Base-by-base conservation (phyloP, 2,113 vertebrate species). In the Cichladusa arquata region DNA sequence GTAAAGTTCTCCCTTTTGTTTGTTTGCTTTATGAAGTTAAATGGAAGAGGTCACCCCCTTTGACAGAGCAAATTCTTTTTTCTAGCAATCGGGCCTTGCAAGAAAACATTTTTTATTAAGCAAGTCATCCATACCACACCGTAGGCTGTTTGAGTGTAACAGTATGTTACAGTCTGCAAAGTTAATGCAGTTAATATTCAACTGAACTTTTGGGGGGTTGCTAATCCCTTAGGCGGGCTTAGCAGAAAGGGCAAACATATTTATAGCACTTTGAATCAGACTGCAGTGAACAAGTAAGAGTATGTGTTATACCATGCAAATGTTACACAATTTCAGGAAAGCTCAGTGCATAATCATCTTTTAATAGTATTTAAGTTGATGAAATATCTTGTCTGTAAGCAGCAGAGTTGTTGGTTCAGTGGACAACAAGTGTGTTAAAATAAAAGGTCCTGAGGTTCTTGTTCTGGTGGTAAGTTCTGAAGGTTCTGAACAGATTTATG, bases 161-260 rank as follows among this genome's bases (percentile, higher is more conserved):
- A 84, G 94, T 96, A 92, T 90, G 89, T 96, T 96, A 79, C 95
- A 97, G 96, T 93, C 93, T 95, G 92, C 89, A 94, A 98, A 98
- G 97, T 97, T 98, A 98, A 98, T 97, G 84, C 82, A 92, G 97
- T 97, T 98, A 98, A 98, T 98, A 97, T 97, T 98, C 97, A 98
- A 97, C 97, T 96, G 96, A 98, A 98, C 97, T 98, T 98, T 98
- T 95, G 93, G 97, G 97, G 98, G 98, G 96, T 98, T 98, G 98
- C 97, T 99, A 98, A 98, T 98, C 98, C 97, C 98, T 91, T 86
- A 96, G 97, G 98, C 96, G 69, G 98, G 97, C 98, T 97, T 93
- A 97, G 98, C 96, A 98, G 98, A 98, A 98, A 99, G 98, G 98
- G 98, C 98, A 99, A 98, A 98, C 98, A 97, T 99, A 99, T 99